phyloP scores from a whole-genome alignment of 2,113 vertebrate genomes.

The Epinephelus lanceolatus region DNA sequence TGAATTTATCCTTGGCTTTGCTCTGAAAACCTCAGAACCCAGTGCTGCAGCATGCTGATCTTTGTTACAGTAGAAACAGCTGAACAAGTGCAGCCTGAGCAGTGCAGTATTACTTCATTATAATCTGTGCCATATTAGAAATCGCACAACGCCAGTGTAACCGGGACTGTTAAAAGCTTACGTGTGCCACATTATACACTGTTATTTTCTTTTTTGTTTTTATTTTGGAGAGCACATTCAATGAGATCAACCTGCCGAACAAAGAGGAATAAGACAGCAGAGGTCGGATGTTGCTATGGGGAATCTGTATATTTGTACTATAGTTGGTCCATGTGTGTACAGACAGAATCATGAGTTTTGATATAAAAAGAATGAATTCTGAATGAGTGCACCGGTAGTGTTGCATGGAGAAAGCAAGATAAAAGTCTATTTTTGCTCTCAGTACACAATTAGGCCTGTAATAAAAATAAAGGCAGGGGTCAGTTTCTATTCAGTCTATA shows the following conservation, averaged over 20 bases:
- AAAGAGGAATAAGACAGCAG: neutral
- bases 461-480: neutral
- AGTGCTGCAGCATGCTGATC: conserved; percentile 40
- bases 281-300: neutral
- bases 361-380: conserved; percentile 40
- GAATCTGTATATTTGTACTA: conserved; percentile 77
- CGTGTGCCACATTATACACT: conserved; percentile 3
- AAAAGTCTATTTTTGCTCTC: conserved; percentile 62
- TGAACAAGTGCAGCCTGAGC: conserved; percentile 3
- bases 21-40: neutral
- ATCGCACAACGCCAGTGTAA: conserved; percentile 15
- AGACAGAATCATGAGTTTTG: conserved; percentile 54
- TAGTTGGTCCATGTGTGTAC: conserved; percentile 51
- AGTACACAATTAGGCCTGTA: conserved; percentile 3
- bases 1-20: conserved; percentile 42
- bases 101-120: conserved; percentile 48
- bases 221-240: neutral
- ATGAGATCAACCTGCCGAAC: neutral
- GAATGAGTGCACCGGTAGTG: neutral
- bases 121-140: conserved; percentile 48
- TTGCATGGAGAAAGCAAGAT: conserved; percentile 31
- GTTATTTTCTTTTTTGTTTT: neutral
- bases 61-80: conserved; percentile 16
- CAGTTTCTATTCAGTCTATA: neutral
- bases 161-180: conserved; percentile 17